Evolutionary conservation across 2,113 vertebrate species (phyloP).

Genomic region (Podilymbus podiceps): DNA sequence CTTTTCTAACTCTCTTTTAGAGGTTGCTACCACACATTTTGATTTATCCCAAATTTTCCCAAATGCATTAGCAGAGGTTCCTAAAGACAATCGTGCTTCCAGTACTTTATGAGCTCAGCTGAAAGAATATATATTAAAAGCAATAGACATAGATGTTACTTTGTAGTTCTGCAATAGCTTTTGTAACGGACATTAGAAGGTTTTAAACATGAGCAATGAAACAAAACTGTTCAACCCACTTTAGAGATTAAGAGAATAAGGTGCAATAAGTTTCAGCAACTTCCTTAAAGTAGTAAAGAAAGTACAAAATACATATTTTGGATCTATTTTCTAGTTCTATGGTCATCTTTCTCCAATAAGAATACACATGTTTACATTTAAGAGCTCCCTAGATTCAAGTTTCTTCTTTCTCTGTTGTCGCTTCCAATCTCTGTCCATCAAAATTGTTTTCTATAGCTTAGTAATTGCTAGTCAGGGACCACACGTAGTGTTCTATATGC

Average conservation of each 20-base stretch:
- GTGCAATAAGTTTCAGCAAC: not conserved
- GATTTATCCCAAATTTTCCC: conserved; percentile 22
- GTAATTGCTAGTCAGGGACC: conserved; percentile 30
- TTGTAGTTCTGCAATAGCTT: not conserved
- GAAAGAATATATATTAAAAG: not conserved
- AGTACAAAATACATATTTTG: not conserved
- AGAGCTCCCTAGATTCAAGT: not conserved
- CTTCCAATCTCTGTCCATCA: conserved; percentile 27
- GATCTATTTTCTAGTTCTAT: not conserved
- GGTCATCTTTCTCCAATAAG: not conserved
- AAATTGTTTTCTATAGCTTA: not conserved
- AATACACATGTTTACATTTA: not conserved
- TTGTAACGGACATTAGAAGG: not conserved
- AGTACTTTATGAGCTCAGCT: not conserved
- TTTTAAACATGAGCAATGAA: not conserved
- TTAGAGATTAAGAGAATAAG: not conserved
- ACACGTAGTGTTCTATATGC: not conserved
- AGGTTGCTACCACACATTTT: not conserved
- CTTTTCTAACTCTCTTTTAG: not conserved
- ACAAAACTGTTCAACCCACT: not conserved
- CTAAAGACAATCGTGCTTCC: not conserved
- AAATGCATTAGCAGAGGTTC: not conserved
- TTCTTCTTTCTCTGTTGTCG: conserved; percentile 21
- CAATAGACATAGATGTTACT: not conserved
- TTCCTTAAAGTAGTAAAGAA: not conserved